Conservation (phyloP, 2,113 vertebrate species). For the Melanerpes formicivorus region DNA sequence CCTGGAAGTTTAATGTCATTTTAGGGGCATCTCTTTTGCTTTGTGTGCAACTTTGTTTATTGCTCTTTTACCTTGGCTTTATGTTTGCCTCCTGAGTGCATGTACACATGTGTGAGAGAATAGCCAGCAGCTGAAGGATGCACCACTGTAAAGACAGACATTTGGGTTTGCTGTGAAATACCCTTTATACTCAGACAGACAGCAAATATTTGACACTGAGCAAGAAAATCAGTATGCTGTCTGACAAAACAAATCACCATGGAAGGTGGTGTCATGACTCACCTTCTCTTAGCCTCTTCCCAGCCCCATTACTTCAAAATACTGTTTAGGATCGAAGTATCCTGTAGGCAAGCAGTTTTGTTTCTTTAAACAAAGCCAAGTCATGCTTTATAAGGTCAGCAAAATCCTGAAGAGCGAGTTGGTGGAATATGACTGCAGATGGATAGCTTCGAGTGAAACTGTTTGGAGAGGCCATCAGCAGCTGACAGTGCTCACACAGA, state of each 20-base stretch:
- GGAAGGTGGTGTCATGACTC: neutral
- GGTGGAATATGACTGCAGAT: neutral
- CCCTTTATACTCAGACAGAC: slow-evolving; percentile 70
- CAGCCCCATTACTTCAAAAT: neutral
- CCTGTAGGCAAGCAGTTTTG: neutral
- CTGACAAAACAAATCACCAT: neutral
- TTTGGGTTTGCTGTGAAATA: slow-evolving; percentile 20
- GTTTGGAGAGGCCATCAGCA: neutral
- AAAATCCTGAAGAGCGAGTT: neutral
- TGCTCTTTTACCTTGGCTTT: neutral
- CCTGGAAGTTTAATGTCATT: slow-evolving; percentile 17
- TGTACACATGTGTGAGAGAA: fast-evolving
- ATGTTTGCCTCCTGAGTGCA: neutral
- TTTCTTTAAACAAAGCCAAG: slow-evolving; percentile 34
- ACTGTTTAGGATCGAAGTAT: neutral
- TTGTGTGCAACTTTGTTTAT: neutral
- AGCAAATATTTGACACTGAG: slow-evolving; percentile 74
- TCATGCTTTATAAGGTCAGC: slow-evolving; percentile 24
- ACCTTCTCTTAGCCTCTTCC: neutral
- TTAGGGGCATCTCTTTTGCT: neutral
- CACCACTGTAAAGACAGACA: neutral
- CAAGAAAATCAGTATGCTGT: slow-evolving; percentile 47
- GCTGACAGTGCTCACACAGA: fast-evolving
- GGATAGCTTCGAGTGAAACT: neutral
- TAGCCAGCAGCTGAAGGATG: neutral